Base-by-base conservation (phyloP, 2,797 vertebrate species). In the Phalloptychus januarius region DNA sequence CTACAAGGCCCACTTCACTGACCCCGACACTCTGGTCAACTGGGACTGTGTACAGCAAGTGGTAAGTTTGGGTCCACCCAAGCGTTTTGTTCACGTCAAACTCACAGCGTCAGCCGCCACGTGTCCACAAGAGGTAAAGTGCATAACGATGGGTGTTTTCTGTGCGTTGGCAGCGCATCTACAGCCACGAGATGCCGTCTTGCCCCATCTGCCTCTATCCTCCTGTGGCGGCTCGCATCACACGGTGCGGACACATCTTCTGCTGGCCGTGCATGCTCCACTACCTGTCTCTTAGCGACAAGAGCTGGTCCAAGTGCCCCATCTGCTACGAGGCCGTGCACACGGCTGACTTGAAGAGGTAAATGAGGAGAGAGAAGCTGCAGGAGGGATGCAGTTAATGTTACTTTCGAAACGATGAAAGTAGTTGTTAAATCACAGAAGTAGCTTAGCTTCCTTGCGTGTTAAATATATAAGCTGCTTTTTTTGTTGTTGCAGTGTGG, bases 21-120 rank as follows among this genome's bases (percentile, higher is more conserved):
- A 99, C 95, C 98, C 98, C 85, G 98, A 99, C 94, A 98, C 96
- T 46, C 95, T 99, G 94, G 98, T 99, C 91, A 98, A 96, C 96
- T 99, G 98, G 98, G 98, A 99, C 94, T 98, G 96, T 93, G 98
- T 99, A 95, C 97, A 99, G 92, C 98, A 99, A 97, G 98, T 99
- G 97, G 98, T 99, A 86, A 97, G 97, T 77, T 11, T 16, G 36
- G 18, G 23, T 50, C 42, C 7, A 8, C 20, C 70, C 69, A 11
- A 18, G 44, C 13, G 16, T 31, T 46, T 28, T 72, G 5, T 44
- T 23, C 10, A 4, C 10, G 18, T 46, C 42, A 50, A 18, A n/a
- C 1, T 42, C 23, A 0, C 18, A 36, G 2, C 13, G 33, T 20
- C 31, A 15, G 20, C 18, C 15, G 7, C 31, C n/a, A n/a, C 46